These are phyloP conservation scores for Thymelicus acteon DNA, from an alignment of 2,888 invertebrate species.

Conservation along the genomic window DNA sequence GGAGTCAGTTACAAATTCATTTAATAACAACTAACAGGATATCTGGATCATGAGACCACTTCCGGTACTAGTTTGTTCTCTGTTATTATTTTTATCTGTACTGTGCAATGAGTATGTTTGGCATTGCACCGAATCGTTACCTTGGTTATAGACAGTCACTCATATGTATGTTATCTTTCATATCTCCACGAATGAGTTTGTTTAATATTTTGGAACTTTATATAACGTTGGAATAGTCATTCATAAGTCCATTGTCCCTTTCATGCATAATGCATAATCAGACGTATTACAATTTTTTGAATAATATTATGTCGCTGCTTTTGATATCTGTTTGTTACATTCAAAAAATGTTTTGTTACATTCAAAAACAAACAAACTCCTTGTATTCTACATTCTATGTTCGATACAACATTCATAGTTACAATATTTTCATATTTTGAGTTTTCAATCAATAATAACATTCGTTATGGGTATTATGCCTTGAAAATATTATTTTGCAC, in stretches of 20 bases:
- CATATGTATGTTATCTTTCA: conserved; percentile 16
- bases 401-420: too few relatives aligned
- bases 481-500: too few relatives aligned
- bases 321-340: too few relatives aligned
- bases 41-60: conserved; percentile 57
- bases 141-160: conserved; percentile 14
- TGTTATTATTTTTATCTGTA: conserved; percentile 16
- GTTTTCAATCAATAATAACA: too few relatives aligned
- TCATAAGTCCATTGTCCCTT: neutral
- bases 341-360: too few relatives aligned
- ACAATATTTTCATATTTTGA: too few relatives aligned
- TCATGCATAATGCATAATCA: neutral
- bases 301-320: too few relatives aligned
- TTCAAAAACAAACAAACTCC: too few relatives aligned
- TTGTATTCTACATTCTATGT: too few relatives aligned
- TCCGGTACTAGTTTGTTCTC: conserved; percentile 48
- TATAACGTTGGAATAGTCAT: neutral
- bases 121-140: conserved; percentile 19
- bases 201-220: neutral
- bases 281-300: too few relatives aligned
- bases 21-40: conserved; percentile 57
- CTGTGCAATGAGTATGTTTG: conserved; percentile 8
- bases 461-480: too few relatives aligned
- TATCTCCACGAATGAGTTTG: conserved; percentile 14
- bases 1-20: conserved; percentile 38